Evolutionary conservation across 1,140 invertebrate species (phyloP).

Genomic region (Tetramorium alpestre): DNA sequence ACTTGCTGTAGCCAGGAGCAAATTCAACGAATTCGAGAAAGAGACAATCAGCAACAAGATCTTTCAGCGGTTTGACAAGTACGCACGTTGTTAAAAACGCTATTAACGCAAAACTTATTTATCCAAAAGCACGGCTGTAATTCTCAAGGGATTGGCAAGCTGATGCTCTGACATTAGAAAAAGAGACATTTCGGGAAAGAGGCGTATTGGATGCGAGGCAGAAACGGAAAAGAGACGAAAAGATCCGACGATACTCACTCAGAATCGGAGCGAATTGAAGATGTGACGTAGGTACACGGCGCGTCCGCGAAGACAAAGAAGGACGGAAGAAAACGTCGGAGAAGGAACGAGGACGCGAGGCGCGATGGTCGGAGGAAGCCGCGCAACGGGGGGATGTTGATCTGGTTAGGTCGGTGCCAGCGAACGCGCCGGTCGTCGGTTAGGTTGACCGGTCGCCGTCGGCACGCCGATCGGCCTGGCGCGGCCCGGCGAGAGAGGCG

Average conservation of each 20-base stretch:
- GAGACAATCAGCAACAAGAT: background rate
- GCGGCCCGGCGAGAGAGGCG: conserved; percentile 73
- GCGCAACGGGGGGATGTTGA: conserved; percentile 78
- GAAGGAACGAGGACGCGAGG: conserved; percentile 22
- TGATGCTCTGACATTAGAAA: background rate
- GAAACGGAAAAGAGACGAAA: background rate
- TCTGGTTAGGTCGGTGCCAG: conserved; percentile 83
- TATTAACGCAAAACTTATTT: background rate
- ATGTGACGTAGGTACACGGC: conserved; percentile 49
- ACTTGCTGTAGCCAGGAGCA: background rate
- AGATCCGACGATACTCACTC: conserved; percentile 31
- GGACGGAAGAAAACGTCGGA: conserved; percentile 13
- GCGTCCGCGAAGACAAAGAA: conserved; percentile 20
- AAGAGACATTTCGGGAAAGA: background rate
- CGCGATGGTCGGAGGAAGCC: conserved; percentile 48
- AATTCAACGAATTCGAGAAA: background rate
- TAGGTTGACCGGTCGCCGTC: conserved; percentile 74
- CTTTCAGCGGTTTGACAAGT: conserved; percentile 1
- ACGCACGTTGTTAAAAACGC: no score
- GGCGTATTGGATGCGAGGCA: background rate
- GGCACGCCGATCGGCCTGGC: conserved; percentile 72
- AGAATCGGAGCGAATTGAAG: conserved; percentile 66
- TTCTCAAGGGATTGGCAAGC: background rate
- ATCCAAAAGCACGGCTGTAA: background rate
- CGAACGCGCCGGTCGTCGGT: conserved; percentile 67